phyloP scores from a whole-genome alignment of 2,797 vertebrate genomes.

The Pseudotriccus pelzelni region DNA sequence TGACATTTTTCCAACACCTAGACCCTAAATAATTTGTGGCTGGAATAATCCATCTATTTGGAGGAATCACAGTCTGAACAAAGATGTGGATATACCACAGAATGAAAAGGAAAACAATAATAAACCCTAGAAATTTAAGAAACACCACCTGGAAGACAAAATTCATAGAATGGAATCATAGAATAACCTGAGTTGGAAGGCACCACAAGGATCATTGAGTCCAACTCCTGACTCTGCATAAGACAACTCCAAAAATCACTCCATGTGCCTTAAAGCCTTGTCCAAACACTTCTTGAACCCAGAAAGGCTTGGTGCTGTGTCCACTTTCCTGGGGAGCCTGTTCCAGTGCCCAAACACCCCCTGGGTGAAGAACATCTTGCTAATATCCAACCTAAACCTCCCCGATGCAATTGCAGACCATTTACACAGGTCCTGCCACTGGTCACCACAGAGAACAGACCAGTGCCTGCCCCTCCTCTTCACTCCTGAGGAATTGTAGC shows the following conservation, averaged over 20 bases:
- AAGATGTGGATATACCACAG: not conserved
- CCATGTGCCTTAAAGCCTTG: not conserved
- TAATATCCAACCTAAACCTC: not conserved
- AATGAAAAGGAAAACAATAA: not conserved
- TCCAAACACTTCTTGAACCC: not conserved
- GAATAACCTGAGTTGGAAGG: not conserved
- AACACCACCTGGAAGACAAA: not conserved
- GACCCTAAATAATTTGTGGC: not conserved
- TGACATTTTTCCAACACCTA: not conserved
- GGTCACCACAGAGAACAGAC: not conserved
- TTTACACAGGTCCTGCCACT: not conserved
- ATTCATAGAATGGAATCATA: not conserved
- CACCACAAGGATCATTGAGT: too few relatives aligned
- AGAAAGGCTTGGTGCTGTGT: not conserved
- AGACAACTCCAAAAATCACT: not conserved
- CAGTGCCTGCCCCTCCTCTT: not conserved
- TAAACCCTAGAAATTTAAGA: not conserved
- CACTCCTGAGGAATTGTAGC: rapidly evolving
- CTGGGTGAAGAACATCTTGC: not conserved
- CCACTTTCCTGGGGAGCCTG: not conserved
- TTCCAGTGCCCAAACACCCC: not conserved
- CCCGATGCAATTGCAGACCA: not conserved
- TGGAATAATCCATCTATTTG: not conserved
- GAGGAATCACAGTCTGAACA: not conserved
- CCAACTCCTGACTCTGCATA: not conserved